Conservation (phyloP, 2,113 vertebrate species). For the Oreocharis arfaki region DNA sequence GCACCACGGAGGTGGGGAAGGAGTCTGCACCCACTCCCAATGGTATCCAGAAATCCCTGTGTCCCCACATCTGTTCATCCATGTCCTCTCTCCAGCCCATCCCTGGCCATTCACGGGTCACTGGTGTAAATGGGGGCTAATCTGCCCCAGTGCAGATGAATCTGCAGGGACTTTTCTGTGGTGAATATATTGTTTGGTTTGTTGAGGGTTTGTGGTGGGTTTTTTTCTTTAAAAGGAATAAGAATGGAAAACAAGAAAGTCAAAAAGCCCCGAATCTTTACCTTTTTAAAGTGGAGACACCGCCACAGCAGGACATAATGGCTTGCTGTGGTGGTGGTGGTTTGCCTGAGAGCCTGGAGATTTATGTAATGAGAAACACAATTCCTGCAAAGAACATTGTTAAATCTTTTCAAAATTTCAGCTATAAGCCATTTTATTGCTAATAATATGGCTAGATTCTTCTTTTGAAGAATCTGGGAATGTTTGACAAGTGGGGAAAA, state of each 20-base stretch:
- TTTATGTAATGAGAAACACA: conserved; percentile 68
- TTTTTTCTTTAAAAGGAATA: background rate
- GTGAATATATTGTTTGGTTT: background rate
- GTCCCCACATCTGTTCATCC: too few species aligned
- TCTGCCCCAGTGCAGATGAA: background rate
- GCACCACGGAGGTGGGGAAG: fast-evolving
- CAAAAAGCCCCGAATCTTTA: conserved; percentile 38
- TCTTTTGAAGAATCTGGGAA: conserved; percentile 58
- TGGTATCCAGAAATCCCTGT: background rate
- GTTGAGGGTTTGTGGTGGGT: background rate
- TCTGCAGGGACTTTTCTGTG: background rate
- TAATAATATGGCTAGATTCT: conserved; percentile 61
- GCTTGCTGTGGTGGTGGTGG: background rate
- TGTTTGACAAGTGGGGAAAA: conserved; percentile 53
- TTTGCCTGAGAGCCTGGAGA: conserved; percentile 53
- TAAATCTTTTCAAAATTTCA: conserved; percentile 59
- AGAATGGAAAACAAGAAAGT: conserved; percentile 37
- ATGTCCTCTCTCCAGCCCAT: background rate
- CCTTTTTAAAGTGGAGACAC: conserved; percentile 48
- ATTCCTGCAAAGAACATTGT: conserved; percentile 60
- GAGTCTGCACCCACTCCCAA: fast-evolving
- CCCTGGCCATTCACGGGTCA: background rate
- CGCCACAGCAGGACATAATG: conserved; percentile 58
- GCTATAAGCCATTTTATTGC: conserved; percentile 61
- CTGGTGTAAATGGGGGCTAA: background rate